Base-by-base conservation (phyloP, 2,113 vertebrate species). In the Pterocles burchelli region DNA sequence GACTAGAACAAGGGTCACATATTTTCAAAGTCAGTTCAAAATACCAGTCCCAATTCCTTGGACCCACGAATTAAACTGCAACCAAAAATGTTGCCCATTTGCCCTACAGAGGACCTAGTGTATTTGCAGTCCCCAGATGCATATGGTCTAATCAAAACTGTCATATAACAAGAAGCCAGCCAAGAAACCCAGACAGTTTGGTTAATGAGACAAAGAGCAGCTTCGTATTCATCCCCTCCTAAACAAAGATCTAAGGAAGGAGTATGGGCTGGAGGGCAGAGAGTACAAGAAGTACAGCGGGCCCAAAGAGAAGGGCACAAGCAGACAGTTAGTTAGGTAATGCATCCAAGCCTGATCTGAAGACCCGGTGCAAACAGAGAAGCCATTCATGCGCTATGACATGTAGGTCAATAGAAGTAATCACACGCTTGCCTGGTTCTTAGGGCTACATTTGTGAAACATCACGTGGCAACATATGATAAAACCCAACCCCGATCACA, bases 161-260 rank as follows among this genome's bases (percentile, higher is more conserved):
- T 55, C 59, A 41, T 12, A 77, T 48, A 83, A 77, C 82, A 94
- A 91, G 94, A 93, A 93, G 75, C 38, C 51, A 90, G 90, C 55
- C 90, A 95, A 93, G 63, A 93, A 88, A 52, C 43, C 79, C 94
- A 95, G 94, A 95, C 94, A 74, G 76, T 92, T 94, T 89, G 71
- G 89, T 93, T 85, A 77, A 74, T 14, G 78, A 95, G 63, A 96
- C 90, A 96, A 95, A 94, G 67, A 88, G 63, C 79, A 73, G 75
- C 67, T 94, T 95, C 59, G 7, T 38, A 85, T 80, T 96, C 61
- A 70, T 66, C 70, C 46, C 29, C 29, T 79, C 52, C 55, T 67
- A 83, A 90, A 94, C 63, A 96, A 79, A 96, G 94, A 77, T 90
- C 93, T 93, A 85, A 96, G 46, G 78, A 77, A 80, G 48, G 67